These are phyloP conservation scores for Chloroceryle inda DNA, from an alignment of 2,797 vertebrate genomes.

Conservation along the genomic window DNA sequence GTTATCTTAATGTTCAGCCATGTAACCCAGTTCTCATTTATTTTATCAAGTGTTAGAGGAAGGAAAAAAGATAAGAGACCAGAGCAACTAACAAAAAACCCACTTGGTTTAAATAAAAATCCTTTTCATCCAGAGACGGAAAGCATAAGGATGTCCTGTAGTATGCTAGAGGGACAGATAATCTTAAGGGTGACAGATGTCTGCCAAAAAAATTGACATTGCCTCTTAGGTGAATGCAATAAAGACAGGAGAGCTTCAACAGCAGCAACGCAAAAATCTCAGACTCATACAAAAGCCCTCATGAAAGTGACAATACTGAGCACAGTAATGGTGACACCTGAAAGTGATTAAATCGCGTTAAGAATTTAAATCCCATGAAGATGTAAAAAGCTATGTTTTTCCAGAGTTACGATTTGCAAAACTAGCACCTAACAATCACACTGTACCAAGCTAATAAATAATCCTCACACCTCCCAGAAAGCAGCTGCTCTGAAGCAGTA, in stretches of 20 bases:
- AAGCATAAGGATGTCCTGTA: background rate
- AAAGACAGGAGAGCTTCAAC: background rate
- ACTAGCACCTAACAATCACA: background rate
- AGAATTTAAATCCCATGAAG: background rate
- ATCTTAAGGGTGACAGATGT: background rate
- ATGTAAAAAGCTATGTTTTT: background rate
- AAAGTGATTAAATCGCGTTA: background rate
- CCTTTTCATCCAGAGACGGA: background rate
- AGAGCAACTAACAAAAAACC: background rate
- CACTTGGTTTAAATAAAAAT: background rate
- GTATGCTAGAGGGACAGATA: background rate
- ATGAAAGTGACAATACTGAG: background rate
- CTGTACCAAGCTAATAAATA: background rate
- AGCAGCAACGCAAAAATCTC: background rate
- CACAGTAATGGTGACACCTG: background rate
- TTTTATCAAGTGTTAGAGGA: background rate
- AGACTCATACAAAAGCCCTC: fast-evolving
- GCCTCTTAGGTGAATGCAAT: background rate
- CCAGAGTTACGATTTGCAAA: background rate
- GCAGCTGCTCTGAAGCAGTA: background rate
- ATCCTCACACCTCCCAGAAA: background rate
- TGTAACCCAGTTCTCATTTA: background rate
- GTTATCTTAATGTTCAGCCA: background rate
- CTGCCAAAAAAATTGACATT: background rate
- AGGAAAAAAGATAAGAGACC: background rate